A percentile compares a stretch with the other conserved stretches of the same genome.
Conservation (phyloP, 2,113 vertebrate genomes). For the Eira barbara region DNA sequence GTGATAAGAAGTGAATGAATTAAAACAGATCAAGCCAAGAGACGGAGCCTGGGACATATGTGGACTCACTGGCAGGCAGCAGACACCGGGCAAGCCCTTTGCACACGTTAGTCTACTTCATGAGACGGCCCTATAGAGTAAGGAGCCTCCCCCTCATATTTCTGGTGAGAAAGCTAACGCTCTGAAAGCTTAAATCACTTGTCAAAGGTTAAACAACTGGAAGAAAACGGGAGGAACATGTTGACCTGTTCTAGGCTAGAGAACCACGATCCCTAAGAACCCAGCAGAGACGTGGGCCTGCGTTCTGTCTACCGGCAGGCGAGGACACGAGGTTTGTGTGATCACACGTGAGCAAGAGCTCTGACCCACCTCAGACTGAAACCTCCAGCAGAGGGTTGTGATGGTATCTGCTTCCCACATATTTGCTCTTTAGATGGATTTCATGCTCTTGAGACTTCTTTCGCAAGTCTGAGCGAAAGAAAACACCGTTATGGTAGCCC, state of each 20-base stretch:
- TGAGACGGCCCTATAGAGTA: rapidly evolving
- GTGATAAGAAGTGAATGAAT: background rate
- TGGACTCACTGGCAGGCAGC: background rate
- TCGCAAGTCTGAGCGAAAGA: background rate
- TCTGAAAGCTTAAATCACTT: background rate
- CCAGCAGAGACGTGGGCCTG: rapidly evolving
- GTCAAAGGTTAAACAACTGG: background rate
- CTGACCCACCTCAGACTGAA: rapidly evolving
- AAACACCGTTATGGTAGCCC: background rate
- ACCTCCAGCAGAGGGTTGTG: background rate
- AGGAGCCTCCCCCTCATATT: background rate
- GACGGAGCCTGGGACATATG: background rate
- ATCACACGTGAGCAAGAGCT: rapidly evolving
- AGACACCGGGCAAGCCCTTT: background rate
- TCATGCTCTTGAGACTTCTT: background rate
- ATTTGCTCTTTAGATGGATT: background rate
- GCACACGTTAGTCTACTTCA: rapidly evolving
- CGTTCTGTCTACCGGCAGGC: too few species aligned
- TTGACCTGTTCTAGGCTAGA: background rate
- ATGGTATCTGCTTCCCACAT: too few species aligned
- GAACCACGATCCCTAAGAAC: background rate
- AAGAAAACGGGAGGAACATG: background rate
- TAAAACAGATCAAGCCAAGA: background rate
- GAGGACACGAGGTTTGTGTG: rapidly evolving
- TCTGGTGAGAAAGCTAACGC: background rate